A percentile compares a stretch with the other conserved stretches of the same genome.
These are phyloP conservation scores for Neosilurus mollespiculum DNA, from an alignment of 2,797 vertebrate genomes.

Conservation along the genomic window DNA sequence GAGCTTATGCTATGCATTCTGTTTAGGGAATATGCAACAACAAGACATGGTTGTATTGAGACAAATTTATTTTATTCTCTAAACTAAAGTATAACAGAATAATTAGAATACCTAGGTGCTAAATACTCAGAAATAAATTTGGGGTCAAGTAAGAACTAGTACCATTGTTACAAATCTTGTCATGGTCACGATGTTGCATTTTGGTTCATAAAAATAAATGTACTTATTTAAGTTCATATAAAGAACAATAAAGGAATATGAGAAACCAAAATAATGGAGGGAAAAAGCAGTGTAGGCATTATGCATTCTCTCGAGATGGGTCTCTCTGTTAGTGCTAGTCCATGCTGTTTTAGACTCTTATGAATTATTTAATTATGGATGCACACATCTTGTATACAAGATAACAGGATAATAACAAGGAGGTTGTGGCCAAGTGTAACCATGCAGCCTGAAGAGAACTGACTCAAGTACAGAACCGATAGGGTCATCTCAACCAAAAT, in stretches of 20 bases:
- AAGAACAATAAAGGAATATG: neutral
- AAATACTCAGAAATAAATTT: neutral
- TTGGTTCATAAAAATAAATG: neutral
- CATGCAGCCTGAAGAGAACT: neutral
- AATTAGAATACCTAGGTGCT: neutral
- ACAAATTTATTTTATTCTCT: too few species aligned
- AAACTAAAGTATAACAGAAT: neutral
- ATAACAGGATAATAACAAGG: constrained; percentile 5
- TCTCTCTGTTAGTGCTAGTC: neutral
- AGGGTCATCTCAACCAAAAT: neutral
- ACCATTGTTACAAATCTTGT: neutral
- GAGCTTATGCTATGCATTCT: too few species aligned
- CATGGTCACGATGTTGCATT: neutral
- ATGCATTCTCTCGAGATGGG: neutral
- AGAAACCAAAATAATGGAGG: neutral
- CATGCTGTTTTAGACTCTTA: constrained; percentile 15
- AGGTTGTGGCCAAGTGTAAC: constrained; percentile 2
- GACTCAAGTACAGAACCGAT: neutral
- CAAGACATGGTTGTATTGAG: too few species aligned
- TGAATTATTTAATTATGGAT: constrained; percentile 58
- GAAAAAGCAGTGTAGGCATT: neutral
- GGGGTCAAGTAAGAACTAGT: neutral
- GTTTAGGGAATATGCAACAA: too few species aligned
- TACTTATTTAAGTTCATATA: neutral
- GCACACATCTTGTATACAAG: neutral